Conservation (phyloP, 2,888 invertebrate genomes). For the Chironomus tentans region DNA sequence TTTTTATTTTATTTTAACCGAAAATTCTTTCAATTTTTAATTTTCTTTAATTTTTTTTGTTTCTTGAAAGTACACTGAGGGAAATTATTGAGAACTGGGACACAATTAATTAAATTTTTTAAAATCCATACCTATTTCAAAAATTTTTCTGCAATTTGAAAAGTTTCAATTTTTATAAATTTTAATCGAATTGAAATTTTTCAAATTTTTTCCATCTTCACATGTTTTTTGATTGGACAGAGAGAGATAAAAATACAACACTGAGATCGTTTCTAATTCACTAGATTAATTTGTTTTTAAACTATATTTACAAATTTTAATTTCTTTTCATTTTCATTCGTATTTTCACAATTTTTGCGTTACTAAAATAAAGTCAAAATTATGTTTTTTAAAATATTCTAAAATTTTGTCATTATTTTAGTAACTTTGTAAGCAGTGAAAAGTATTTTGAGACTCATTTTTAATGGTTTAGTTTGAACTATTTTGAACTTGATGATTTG, state of each 20-base stretch:
- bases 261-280: constrained; percentile 25
- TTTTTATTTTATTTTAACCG: not conserved
- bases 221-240: not conserved
- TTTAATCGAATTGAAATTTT: not conserved
- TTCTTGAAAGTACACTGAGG: too few species aligned
- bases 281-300: constrained; percentile 5
- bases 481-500: too few species aligned
- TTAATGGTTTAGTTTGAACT: too few species aligned
- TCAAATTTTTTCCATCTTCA: not conserved
- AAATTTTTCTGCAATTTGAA: not conserved
- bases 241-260: constrained; percentile 24
- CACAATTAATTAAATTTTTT: too few species aligned
- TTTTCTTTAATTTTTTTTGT: too few species aligned
- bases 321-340: not conserved
- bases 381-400: too few species aligned
- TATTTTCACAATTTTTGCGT: not conserved
- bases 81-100: too few species aligned
- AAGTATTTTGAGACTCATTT: too few species aligned
- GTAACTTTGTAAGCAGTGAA: too few species aligned
- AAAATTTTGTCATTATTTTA: too few species aligned
- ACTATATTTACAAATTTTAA: not conserved
- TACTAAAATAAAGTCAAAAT: too few species aligned
- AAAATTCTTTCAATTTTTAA: not conserved
- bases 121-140: too few species aligned
- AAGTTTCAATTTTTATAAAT: not conserved